Base-by-base conservation (phyloP, 2,797 vertebrate genomes). In the Melanotaenia boesemani region DNA sequence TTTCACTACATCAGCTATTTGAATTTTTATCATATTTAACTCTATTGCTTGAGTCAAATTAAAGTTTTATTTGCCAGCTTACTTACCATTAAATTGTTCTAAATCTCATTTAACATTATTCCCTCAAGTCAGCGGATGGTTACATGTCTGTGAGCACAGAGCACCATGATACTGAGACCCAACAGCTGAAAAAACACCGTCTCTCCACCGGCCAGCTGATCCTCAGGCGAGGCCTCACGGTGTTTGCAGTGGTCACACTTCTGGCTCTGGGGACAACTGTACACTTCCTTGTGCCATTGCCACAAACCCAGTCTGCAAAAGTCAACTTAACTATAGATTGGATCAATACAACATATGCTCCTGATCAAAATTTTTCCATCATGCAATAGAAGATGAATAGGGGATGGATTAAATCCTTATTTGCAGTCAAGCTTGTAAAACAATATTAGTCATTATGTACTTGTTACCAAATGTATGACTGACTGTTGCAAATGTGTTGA, bases 241-340 rank as follows among this genome's bases (percentile, higher is more conserved):
- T 93, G 36, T 83, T 91, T 1, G n/a, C 68, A 0, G 92, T 94
- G 0, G 0, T 95, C 0, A 13, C 73, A 13, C 74, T 95, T 11
- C 88, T 98, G 41, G 72, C 86, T 24, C 82, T 74, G 6, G 96
- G 97, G 12, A 32, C 93, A 11, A 63, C 88, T 30, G 71, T 95
- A 46, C 92, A 94, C 76, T 82, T 95, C 24, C 73, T 88, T 0
- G 72, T 94, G 59, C 93, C 93, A 1, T 63, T 92, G 44, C 94
- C 92, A 7, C 65, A 63, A 18, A 54, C 10, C 18, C 16, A 4
- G 5, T n/a, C 18, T 41, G 39, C 65, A 56, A 58, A 48, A 6
- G 58, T 24, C 34, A 88, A 90, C 77, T 20, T 39, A 15, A 92
- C 92, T n/a, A 50, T 54, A 12, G 64, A 79, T 26, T 73, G 46